Conservation (phyloP, 1,140 invertebrate species). For the Philaenus spumarius region DNA sequence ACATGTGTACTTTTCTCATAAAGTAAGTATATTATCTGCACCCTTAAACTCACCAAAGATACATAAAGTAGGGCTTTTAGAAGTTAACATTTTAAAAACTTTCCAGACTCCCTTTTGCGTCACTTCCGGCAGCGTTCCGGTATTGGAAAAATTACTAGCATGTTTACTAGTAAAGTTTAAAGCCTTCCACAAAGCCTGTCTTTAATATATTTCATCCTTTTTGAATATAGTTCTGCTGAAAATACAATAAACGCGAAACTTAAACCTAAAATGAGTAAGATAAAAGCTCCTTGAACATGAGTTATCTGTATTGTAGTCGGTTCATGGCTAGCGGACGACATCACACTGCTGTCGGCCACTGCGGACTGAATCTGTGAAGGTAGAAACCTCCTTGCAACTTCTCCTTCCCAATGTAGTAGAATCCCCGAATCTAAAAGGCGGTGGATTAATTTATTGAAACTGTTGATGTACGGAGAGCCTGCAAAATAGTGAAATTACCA, state of each 20-base stretch:
- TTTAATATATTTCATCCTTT: no score
- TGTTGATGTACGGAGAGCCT: conserved; percentile 22
- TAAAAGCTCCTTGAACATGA: conserved; percentile 6
- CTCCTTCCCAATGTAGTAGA: conserved; percentile 24
- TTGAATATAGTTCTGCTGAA: neutral
- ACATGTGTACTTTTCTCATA: no score
- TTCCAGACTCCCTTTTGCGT: no score
- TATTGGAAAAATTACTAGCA: no score
- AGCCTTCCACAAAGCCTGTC: no score
- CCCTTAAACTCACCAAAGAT: no score
- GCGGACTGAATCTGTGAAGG: conserved; percentile 5
- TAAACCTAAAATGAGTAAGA: neutral
- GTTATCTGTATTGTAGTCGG: neutral
- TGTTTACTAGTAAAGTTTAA: no score
- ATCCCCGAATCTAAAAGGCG: conserved; percentile 15
- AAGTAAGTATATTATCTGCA: no score
- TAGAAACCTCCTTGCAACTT: conserved; percentile 20
- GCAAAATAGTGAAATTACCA: conserved; percentile 1
- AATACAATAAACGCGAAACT: neutral
- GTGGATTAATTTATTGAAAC: conserved; percentile 19
- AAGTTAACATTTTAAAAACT: no score
- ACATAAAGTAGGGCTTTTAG: no score
- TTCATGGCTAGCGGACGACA: neutral
- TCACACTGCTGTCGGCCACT: neutral
- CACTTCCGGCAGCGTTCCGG: no score